These are phyloP conservation scores for Eumaeus atala DNA, from an alignment of 1,140 invertebrate species.

Conservation along the genomic window DNA sequence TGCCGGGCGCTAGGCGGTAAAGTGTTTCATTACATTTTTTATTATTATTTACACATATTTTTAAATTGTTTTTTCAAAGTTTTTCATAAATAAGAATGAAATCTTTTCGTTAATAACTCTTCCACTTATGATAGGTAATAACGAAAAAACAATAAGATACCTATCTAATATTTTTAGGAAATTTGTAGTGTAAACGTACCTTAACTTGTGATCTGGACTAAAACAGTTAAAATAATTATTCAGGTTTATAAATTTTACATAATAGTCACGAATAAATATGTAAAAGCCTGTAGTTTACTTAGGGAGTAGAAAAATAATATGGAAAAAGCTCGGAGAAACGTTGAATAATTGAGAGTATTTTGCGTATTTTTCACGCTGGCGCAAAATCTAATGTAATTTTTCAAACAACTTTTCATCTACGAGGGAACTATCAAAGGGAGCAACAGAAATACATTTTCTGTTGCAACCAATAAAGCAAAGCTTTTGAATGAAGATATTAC, in stretches of 20 bases:
- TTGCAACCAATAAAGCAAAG: slow-evolving; percentile 40
- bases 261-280: no score
- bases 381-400: slow-evolving; percentile 9
- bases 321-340: not conserved
- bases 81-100: no score
- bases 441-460: slow-evolving; percentile 36
- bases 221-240: no score
- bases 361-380: not conserved
- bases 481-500: slow-evolving; percentile 45
- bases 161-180: no score
- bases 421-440: slow-evolving; percentile 25
- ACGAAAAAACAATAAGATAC: not conserved
- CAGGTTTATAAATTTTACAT: no score
- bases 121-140: not conserved
- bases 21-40: no score
- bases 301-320: not conserved
- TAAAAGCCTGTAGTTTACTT: not conserved
- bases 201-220: no score
- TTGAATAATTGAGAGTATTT: not conserved
- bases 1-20: no score
- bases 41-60: no score
- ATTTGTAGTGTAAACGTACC: no score
- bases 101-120: no score
- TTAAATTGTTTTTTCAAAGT: no score
- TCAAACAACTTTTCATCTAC: slow-evolving; percentile 22